Base-by-base conservation (phyloP, 2,888 invertebrate species). In the Apoderus coryli region DNA sequence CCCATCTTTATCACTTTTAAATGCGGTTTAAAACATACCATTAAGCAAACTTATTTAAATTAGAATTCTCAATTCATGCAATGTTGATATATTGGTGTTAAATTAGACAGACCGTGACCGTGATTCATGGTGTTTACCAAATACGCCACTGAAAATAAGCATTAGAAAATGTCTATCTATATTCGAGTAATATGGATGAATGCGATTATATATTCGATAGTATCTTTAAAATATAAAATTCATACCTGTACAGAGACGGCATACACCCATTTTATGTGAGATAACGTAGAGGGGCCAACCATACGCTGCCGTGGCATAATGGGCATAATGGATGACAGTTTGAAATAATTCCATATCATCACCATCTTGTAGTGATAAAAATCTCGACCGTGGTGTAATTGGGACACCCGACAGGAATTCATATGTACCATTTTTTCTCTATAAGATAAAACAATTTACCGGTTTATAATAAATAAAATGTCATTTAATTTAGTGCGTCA, bases 251-350 rank as follows among this genome's bases (percentile, higher is more conserved):
- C 79, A 69, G 27, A 85, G 61, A 47, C 72, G 69, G 55, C 81
- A 82, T 37, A 78, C 58, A 35, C 76, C 79, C 27, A 72, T 67
- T 27, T 67, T 64, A 22, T 73, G 66, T 38, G 74, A 75, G 58
- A 81, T 70, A 44, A 85, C 66, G 52, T 76, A 84, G 63, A 85
- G 73, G 26, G 85, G 85, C 85, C 86, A 88, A 28, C 86, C 86
- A 54, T 86, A 86, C 29, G 84, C 84, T 19, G 80, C 77, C 34
- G 84, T 67, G 22, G 85, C 85, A 53, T 75, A 85, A 49, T 79
- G 72, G 71, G 85, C 82, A 52, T 73, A 86, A 57, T 85, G 81
- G 43, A 84, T 76, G 41, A 78, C 75, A 34, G 70, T 67, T 44
- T 69, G 66, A 53, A 78, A 78, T 45, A 72, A 68, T 41, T 70